These are phyloP conservation scores for Melanerpes formicivorus DNA, from an alignment of 2,113 vertebrate genomes.

Conservation along the genomic window DNA sequence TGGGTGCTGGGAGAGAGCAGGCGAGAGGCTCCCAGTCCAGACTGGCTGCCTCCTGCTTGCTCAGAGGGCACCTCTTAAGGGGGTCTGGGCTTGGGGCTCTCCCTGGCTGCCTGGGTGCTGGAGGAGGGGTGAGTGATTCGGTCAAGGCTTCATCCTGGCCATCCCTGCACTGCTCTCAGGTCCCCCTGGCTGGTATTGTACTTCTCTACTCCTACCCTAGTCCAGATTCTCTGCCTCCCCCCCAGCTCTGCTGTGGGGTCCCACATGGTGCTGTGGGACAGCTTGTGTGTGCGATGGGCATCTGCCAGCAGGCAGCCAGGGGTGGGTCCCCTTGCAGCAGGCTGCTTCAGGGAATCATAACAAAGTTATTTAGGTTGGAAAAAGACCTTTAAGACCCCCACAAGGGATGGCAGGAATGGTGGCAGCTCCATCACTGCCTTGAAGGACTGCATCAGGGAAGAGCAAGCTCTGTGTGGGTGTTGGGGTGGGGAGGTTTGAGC, in stretches of 20 bases:
- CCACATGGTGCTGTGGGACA: background rate
- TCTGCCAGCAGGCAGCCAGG: background rate
- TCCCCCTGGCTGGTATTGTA: rapidly evolving
- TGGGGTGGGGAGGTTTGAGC: too few relatives aligned
- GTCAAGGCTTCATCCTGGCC: background rate
- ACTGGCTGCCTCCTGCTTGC: slow-evolving; percentile 65
- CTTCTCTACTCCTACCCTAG: too few relatives aligned
- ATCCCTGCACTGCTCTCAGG: background rate
- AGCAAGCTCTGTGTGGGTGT: too few relatives aligned
- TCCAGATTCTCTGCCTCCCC: background rate
- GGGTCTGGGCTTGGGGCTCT: slow-evolving; percentile 37
- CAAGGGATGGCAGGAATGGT: background rate
- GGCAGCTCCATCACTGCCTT: too few relatives aligned
- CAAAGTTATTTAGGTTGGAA: background rate
- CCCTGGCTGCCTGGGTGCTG: slow-evolving; percentile 50
- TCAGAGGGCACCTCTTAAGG: slow-evolving; percentile 78
- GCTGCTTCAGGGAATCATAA: background rate
- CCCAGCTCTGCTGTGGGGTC: background rate
- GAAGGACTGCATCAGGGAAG: too few relatives aligned
- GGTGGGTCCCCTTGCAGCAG: rapidly evolving
- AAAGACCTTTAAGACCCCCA: background rate
- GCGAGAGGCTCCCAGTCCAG: slow-evolving; percentile 72
- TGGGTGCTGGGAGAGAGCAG: slow-evolving; percentile 82
- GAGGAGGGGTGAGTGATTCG: background rate
- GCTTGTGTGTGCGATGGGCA: background rate